Base-by-base conservation (phyloP, 2,888 invertebrate genomes). In the Anodontia alba region DNA sequence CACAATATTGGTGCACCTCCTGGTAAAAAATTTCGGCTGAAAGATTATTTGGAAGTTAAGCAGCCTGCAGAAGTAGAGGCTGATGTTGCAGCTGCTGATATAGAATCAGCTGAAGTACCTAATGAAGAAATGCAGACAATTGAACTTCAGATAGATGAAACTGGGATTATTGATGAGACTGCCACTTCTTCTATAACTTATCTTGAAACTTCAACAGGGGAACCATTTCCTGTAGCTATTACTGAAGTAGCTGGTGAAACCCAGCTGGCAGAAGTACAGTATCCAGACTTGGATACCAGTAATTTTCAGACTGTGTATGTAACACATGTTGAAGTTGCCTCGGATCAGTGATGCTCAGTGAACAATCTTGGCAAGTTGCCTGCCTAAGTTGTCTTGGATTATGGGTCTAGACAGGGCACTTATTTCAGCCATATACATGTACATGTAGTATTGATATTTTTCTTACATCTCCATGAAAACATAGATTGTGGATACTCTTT, bases 1-100 rank as follows among this genome's bases (percentile, higher is more conserved):
- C 95, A 95, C 80, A 91, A 87, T 51, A 83, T 91, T 49, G 93
- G 93, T 8, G 87, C 91, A 51, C 87, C 89, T 17, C 92, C 92
- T 7, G 88, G 86, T 23, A 91, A 88, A 70, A 88, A 90, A 68
- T 76, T 88, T 36, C 81, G 89, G 66, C 66, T 84, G 33, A 74
- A 81, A 23, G 83, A 86, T 31, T 86, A 86, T 46, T 73, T 83
- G 15, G 72, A 81, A 70, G 38, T 54, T 33, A 54, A 72, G 20
- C 33, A n/a, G 20, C 38, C 51, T 38, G 12, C 20, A 10, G 36
- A 33, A 33, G 23, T 42, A 7, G 23, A n/a, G n/a, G 26, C 20
- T 1, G n/a, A 38, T 2, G 67, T 57, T 8, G 71, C 29, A 29
- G 43, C 67, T 12, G 72, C 71, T 26, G 36, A 62, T 0, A 68